Percentiles rank a stretch among this genome's conserved stretches.
phyloP scores from a whole-genome alignment of 2,888 invertebrate species.

The Cheilosia impressa region DNA sequence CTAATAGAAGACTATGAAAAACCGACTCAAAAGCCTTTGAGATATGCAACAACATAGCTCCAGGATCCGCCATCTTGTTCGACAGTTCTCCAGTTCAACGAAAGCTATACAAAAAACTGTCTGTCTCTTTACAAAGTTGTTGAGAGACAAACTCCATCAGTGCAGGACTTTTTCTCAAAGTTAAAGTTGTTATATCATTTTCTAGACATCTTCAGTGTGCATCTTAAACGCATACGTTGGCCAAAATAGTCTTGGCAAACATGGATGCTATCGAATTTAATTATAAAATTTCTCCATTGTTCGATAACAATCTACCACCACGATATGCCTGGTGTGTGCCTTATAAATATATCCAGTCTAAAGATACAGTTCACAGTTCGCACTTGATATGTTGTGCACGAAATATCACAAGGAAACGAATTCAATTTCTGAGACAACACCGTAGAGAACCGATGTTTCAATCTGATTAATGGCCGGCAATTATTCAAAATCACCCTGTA shows the following conservation, averaged over 20 bases:
- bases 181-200: too few species aligned
- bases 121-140: too few species aligned
- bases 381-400: conserved; percentile 57
- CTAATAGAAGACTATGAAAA: too few species aligned
- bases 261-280: conserved; percentile 30
- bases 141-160: too few species aligned
- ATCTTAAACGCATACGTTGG: conserved; percentile 4
- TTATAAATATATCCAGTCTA: conserved; percentile 6
- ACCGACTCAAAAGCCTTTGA: too few species aligned
- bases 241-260: background rate
- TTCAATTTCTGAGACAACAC: conserved; percentile 71
- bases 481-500: conserved; percentile 74
- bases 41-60: too few species aligned
- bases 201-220: background rate
- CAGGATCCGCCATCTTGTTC: too few species aligned
- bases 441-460: conserved; percentile 64
- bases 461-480: conserved; percentile 71
- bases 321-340: background rate
- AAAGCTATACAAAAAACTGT: too few species aligned
- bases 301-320: conserved; percentile 26
- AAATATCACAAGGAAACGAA: conserved; percentile 68
- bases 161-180: too few species aligned
- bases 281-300: conserved; percentile 34
- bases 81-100: too few species aligned
- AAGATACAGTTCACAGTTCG: conserved; percentile 43